Base-by-base conservation (phyloP, 2,113 vertebrate genomes). In the Girardinichthys multiradiatus region DNA sequence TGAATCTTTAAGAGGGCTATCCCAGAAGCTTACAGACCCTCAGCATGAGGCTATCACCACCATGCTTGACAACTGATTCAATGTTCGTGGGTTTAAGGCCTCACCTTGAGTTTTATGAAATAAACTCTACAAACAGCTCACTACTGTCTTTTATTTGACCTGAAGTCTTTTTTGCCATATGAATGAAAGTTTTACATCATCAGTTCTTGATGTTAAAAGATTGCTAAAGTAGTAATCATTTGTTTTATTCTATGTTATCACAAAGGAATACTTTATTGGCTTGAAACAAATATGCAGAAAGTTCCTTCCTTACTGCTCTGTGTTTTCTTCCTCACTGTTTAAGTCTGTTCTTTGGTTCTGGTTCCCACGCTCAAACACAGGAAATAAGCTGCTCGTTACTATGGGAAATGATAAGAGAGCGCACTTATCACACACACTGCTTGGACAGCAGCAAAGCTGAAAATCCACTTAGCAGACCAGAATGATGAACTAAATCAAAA, bases 371-470 rank as follows among this genome's bases (percentile, higher is more conserved):
- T 87, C 2, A 4, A 29, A 60, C 35, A 59, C 71, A 28, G 48
- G 76, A 80, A 78, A 86, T 85, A 80, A 83, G 76, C 51, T 11
- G 73, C 39, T 80, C 80, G 85, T 82, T 79, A 72, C 72, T 83
- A 61, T 84, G 77, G 72, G 78, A 82, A 85, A 63, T 51, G 57
- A 87, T 81, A 78, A 87, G 77, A 57, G n/a, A 72, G 61, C 69
- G 45, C 68, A 64, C 60, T 82, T 76, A 82, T 83, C 71, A 51
- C 70, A 59, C 29, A 11, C n/a, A 74, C 64, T 74, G 57, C 54
- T 24, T 39, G 35, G 29, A 68, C 64, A 73, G 65, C 81, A 87
- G 59, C 39, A 80, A 66, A 77, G 21, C 28, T 28, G 17, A 0
- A 70, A 59, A 61, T 15, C 58, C 61, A 45, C 35, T 45, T 31